These are phyloP conservation scores for Myotis myotis DNA, from an alignment of 2,797 vertebrate genomes.

Conservation along the genomic window DNA sequence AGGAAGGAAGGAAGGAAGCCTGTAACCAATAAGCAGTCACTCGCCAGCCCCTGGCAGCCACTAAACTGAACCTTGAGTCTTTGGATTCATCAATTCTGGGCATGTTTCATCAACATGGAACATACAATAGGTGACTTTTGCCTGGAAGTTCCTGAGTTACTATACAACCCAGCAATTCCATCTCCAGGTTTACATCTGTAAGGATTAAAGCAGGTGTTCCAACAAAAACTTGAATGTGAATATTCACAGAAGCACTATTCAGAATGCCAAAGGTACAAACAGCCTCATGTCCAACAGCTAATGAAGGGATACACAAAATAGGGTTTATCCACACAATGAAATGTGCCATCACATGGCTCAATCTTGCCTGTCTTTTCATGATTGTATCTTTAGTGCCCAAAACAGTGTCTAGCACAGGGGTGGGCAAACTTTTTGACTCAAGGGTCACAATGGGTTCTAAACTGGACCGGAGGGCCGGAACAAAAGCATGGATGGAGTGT, in stretches of 20 bases:
- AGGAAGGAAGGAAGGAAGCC: too few relatives aligned
- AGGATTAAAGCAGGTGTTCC: background rate
- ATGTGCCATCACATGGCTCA: fast-evolving
- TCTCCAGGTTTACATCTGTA: fast-evolving
- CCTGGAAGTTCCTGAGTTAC: background rate
- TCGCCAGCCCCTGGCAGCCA: background rate
- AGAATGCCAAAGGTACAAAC: background rate
- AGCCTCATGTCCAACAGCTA: background rate
- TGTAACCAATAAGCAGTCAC: fast-evolving
- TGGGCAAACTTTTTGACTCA: too few relatives aligned
- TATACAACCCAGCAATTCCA: background rate
- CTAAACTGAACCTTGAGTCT: background rate
- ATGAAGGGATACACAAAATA: background rate
- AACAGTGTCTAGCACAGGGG: background rate
- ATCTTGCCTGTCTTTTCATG: background rate
- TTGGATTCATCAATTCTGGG: background rate
- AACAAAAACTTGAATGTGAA: background rate
- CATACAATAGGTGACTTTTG: background rate
- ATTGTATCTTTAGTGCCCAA: background rate
- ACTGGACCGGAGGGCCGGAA: too few relatives aligned
- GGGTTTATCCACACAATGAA: fast-evolving
- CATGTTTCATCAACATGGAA: background rate
- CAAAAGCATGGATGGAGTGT: too few relatives aligned
- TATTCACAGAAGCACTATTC: background rate
- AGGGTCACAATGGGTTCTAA: too few relatives aligned